Conservation (phyloP, 2,797 vertebrate species). For the Todus mexicanus region DNA sequence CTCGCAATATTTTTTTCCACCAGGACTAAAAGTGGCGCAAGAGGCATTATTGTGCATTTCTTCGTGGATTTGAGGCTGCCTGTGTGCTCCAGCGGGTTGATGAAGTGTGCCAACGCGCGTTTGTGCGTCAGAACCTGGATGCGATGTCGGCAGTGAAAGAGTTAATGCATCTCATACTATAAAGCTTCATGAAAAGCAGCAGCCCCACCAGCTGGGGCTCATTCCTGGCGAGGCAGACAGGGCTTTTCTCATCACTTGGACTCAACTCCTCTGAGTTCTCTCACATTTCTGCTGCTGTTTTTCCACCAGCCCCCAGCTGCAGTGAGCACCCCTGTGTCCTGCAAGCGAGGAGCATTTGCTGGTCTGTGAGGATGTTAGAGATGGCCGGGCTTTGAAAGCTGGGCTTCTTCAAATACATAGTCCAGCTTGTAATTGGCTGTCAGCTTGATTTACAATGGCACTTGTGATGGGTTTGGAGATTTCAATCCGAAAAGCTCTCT, state of each 20-base stretch:
- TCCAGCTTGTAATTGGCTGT: slow-evolving; percentile 55
- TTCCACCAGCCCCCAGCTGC: neutral
- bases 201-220: neutral
- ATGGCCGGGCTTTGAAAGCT: neutral
- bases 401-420: slow-evolving; percentile 10
- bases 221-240: neutral
- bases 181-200: neutral
- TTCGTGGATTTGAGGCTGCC: neutral
- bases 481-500: slow-evolving; percentile 36
- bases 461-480: slow-evolving; percentile 48
- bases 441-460: slow-evolving; percentile 56
- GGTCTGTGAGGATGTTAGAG: slow-evolving; percentile 9
- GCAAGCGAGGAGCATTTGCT: neutral
- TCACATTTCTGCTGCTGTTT: neutral
- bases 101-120: too few relatives aligned
- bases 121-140: neutral
- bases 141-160: neutral
- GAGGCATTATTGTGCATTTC: neutral
- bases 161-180: neutral
- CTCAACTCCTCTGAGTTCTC: neutral
- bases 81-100: accelerated
- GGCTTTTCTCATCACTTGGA: neutral
- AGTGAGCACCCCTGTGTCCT: neutral
- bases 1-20: neutral
- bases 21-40: neutral